Conservation (phyloP, 2,888 invertebrate genomes). For the Acanthopleura granulata region DNA sequence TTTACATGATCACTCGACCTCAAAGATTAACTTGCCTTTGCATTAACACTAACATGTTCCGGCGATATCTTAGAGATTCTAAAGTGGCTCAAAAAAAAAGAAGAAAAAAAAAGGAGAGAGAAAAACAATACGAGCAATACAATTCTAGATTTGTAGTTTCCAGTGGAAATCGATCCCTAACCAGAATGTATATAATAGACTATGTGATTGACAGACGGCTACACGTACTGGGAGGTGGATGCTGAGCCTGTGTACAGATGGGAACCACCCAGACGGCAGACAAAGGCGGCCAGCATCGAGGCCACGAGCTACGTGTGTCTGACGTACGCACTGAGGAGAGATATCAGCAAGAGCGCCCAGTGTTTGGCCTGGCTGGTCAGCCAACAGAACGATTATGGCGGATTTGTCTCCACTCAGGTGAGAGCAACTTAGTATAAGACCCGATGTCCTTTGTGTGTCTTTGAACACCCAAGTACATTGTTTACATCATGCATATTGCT, state of each 20-base stretch:
- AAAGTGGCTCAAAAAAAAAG: no score
- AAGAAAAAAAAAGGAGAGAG: no score
- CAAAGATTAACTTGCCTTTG: no score
- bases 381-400: conserved; percentile 23
- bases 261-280: neutral
- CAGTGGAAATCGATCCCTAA: no score
- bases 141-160: no score
- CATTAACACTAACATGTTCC: no score
- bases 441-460: neutral
- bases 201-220: neutral
- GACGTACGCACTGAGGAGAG: neutral
- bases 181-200: no score
- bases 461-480: no score
- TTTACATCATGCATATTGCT: no score
- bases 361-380: conserved; percentile 18
- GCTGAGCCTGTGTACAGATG: neutral
- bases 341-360: neutral
- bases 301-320: conserved; percentile 11
- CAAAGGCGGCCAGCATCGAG: conserved; percentile 2
- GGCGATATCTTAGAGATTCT: no score
- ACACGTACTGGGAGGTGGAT: conserved; percentile 7
- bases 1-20: no score
- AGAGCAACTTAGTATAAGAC: neutral
- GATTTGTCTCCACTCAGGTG: conserved; percentile 24
- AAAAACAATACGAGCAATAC: no score